These are phyloP conservation scores for Lithosia quadra DNA, from an alignment of 2,888 invertebrate genomes.

Conservation along the genomic window DNA sequence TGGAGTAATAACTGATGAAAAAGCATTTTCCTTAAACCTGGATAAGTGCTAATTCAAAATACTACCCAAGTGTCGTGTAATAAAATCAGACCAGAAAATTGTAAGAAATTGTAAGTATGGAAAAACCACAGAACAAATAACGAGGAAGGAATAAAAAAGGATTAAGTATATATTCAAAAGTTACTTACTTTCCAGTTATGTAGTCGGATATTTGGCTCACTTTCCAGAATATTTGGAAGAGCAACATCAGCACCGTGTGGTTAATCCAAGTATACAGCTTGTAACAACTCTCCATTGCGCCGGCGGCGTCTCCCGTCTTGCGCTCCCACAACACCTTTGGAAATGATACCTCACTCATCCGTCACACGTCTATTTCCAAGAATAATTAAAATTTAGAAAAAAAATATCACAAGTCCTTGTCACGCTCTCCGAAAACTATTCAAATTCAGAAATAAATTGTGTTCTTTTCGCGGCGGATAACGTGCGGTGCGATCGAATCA, in stretches of 20 bases:
- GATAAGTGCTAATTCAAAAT: too few species aligned
- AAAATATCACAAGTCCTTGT: slow-evolving; percentile 7
- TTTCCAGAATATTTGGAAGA: slow-evolving; percentile 84
- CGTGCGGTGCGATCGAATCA: slow-evolving; percentile 59
- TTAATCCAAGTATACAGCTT: slow-evolving; percentile 83
- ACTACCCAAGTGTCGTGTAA: background rate
- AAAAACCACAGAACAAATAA: too few species aligned
- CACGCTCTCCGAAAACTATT: slow-evolving; percentile 30
- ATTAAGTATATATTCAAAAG: background rate
- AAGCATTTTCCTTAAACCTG: background rate
- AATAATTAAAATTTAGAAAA: slow-evolving; percentile 47
- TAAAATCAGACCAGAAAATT: background rate
- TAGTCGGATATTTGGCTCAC: slow-evolving; percentile 82
- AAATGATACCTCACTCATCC: slow-evolving; percentile 81
- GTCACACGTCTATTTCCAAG: slow-evolving; percentile 70
- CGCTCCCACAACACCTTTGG: slow-evolving; percentile 76
- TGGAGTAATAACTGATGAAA: background rate
- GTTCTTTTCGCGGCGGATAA: slow-evolving; percentile 33
- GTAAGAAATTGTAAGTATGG: background rate
- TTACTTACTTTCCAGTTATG: slow-evolving; percentile 80
- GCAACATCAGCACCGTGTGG: slow-evolving; percentile 79
- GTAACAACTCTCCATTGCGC: slow-evolving; percentile 81
- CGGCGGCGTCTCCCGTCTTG: slow-evolving; percentile 64
- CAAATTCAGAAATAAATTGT: slow-evolving; percentile 28
- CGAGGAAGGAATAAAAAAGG: background rate